Conservation (phyloP, 2,888 invertebrate species). For the Eristalinus aeneus region DNA sequence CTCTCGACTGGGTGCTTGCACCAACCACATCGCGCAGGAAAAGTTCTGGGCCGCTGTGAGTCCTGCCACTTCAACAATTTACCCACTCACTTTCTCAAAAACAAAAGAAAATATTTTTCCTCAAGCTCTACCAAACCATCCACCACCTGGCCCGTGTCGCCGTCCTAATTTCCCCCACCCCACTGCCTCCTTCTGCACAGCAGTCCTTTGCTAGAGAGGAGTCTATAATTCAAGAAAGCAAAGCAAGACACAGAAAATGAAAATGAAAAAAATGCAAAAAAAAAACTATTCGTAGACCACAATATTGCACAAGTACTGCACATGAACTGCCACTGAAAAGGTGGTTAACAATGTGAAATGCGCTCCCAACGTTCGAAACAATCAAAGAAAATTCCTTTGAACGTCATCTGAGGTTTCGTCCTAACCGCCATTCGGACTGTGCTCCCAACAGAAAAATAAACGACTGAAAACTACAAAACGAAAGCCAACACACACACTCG, state of each 20-base stretch:
- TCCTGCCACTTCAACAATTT: conserved; percentile 5
- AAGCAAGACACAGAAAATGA: conserved; percentile 40
- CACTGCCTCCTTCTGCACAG: too few species aligned
- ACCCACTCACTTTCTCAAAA: conserved; percentile 44
- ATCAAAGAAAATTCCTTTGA: conserved; percentile 68
- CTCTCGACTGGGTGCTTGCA: not conserved
- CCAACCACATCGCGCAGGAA: not conserved
- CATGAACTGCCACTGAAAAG: conserved; percentile 50
- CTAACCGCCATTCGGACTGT: conserved; percentile 30
- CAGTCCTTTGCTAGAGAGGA: conserved; percentile 2
- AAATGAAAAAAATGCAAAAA: conserved; percentile 12
- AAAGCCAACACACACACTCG: conserved; percentile 1
- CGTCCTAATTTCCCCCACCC: not conserved
- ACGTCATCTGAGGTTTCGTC: conserved; percentile 63
- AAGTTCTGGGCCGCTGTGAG: not conserved
- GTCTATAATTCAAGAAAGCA: not conserved
- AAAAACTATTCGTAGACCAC: conserved; percentile 49
- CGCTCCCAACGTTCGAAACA: conserved; percentile 38
- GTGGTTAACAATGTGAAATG: conserved; percentile 55
- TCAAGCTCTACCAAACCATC: conserved; percentile 8
- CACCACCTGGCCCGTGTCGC: not conserved
- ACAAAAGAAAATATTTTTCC: conserved; percentile 37
- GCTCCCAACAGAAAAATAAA: conserved; percentile 3
- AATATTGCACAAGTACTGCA: conserved; percentile 63
- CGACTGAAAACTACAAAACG: not conserved